phyloP scores from a whole-genome alignment of 30 jellyfish, hydroid and myxozoan genomes.

The Hydractinia symbiolongicarpus region DNA sequence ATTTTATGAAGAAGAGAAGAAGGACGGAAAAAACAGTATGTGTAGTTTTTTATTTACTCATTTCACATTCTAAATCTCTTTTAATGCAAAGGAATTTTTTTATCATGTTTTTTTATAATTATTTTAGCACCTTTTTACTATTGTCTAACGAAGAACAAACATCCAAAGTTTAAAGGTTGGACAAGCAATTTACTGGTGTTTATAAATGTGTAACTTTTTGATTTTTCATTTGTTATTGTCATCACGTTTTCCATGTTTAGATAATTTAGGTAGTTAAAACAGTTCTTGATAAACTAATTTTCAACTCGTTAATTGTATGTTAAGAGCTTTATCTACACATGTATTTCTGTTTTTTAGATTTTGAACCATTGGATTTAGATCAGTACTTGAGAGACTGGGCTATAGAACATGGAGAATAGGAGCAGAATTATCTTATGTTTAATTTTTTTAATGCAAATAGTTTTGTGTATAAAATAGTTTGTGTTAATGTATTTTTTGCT shows the following conservation, averaged over 20 bases:
- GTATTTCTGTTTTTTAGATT: neutral
- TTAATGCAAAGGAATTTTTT: neutral
- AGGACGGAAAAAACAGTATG: too few species aligned
- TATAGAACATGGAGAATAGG: constrained; percentile 5
- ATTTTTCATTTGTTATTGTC: neutral
- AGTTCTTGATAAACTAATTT: too few species aligned
- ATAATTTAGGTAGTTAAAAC: too few species aligned
- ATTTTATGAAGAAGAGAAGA: too few species aligned
- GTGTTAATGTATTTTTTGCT: too few species aligned
- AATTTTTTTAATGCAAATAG: too few species aligned
- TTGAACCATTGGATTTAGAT: constrained; percentile 5
- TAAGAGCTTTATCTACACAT: too few species aligned
- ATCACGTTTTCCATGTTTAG: too few species aligned
- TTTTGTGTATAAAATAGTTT: too few species aligned
- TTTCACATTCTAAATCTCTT: too few species aligned
- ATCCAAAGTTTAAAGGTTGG: constrained; percentile 25
- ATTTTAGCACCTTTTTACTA: constrained; percentile 1
- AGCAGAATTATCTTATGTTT: neutral
- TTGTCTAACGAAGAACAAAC: constrained; percentile 6
- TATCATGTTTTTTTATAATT: neutral
- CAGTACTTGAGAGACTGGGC: constrained; percentile 22
- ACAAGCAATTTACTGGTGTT: neutral
- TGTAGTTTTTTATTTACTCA: too few species aligned
- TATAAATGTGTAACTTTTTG: neutral
- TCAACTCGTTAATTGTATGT: too few species aligned